Base-by-base conservation (phyloP, 2,113 vertebrate species). In the Orthonyx spaldingii region DNA sequence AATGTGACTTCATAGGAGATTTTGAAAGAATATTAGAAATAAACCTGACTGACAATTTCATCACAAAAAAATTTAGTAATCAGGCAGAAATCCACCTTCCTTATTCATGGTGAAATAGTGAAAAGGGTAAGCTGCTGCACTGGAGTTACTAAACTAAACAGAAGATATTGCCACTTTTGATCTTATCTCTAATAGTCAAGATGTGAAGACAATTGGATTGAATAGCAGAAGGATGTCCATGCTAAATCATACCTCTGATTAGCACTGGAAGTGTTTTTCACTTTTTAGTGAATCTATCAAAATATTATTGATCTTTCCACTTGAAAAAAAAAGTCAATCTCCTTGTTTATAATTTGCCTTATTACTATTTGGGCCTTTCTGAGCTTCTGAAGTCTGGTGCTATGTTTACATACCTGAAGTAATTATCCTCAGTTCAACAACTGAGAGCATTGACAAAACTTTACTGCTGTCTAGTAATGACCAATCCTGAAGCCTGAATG, bases 281-380 rank as follows among this genome's bases (percentile, higher is more conserved):
- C 4, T n/a, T 64, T 68, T 44, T 80, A 55, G 5, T 5, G 0
- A 60, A 83, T 56, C 11, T 9, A n/a, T 70, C 9, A 61, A 68
- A 72, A 63, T n/a, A 41, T 13, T 60, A 10, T 27, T 61, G 5
- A 44, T n/a, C 4, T 60, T 83, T 83, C 11, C 8, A 44, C 15
- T 7, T 11, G 3, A n/a, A 23, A 65, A 52, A 61, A 69, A 55
- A 59, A 9, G 15, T 16, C 5, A 27, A 2, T 49, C 16, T 72
- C 4, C 11, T 5, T n/a, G 4, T 24, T 70, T 57, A 15, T 37
- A 44, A 1, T 24, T 53, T 55, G 3, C 1, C 80, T 1, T 27
- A 35, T 50, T 86, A 57, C 23, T 23, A 42, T 11, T 49, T 49
- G 7, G 6, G 22, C 28, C 22, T 57, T 37, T 8, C 23, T 39